Conservation (phyloP, 2,797 vertebrate genomes). For the Falco cherrug region DNA sequence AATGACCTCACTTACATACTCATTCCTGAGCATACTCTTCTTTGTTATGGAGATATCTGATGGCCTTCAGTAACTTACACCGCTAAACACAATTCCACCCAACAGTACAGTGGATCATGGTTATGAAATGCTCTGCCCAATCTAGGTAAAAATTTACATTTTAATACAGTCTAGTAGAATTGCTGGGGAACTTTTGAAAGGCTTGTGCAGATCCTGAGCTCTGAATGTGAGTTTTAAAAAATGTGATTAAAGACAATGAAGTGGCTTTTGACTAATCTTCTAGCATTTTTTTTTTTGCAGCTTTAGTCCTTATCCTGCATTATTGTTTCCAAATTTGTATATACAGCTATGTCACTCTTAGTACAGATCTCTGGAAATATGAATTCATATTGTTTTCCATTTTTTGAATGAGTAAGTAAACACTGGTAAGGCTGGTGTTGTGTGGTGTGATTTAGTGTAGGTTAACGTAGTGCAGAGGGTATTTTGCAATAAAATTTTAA, state of each 20-base stretch:
- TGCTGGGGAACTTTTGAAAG: constrained; percentile 17
- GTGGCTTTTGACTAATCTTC: background rate
- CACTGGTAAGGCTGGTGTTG: constrained; percentile 51
- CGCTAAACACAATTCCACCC: background rate
- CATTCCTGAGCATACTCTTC: background rate
- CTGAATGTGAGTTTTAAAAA: background rate
- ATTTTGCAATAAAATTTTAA: constrained; percentile 81
- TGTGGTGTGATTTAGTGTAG: constrained; percentile 75
- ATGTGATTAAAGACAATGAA: background rate
- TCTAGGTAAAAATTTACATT: constrained; percentile 18
- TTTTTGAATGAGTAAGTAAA: constrained; percentile 68
- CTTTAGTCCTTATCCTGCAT: background rate
- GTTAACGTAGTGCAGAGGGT: constrained; percentile 72
- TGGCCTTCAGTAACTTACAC: constrained; percentile 28
- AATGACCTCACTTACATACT: background rate
- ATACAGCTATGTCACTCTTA: background rate
- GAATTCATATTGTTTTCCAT: background rate
- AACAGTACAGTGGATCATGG: background rate
- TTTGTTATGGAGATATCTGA: background rate
- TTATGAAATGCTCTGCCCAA: constrained; percentile 53
- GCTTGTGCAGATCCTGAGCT: background rate
- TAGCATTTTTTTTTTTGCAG: background rate
- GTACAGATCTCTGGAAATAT: constrained; percentile 2
- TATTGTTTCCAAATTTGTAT: constrained; percentile 16
- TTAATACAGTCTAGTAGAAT: background rate